phyloP scores from a whole-genome alignment of 1,140 invertebrate genomes.

The Lepidotrigona ventralis region DNA sequence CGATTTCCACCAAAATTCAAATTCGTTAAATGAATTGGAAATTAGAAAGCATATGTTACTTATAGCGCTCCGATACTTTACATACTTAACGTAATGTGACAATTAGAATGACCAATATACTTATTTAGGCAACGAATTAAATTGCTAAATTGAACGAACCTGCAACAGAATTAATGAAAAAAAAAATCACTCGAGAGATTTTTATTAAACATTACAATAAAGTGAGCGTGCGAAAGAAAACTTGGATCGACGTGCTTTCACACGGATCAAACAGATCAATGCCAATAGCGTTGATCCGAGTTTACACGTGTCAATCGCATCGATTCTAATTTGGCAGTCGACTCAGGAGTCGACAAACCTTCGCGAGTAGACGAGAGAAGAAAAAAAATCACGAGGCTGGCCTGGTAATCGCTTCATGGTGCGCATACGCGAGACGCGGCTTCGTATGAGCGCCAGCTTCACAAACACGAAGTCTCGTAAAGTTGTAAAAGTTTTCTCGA shows the following conservation, averaged over 20 bases:
- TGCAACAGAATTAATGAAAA: no score
- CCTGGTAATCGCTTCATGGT: conserved; percentile 10
- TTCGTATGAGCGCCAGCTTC: conserved; percentile 26
- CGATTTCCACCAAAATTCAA: no score
- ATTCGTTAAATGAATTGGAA: no score
- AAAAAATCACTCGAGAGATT: no score
- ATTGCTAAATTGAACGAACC: no score
- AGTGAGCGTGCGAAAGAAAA: not conserved
- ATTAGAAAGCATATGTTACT: no score
- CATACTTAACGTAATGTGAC: no score
- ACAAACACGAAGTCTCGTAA: not conserved
- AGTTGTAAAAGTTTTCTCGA: conserved; percentile 43
- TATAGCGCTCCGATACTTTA: no score
- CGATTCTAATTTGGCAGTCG: conserved; percentile 20
- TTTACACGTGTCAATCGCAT: conserved; percentile 13
- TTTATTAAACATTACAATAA: no score
- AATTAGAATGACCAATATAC: no score
- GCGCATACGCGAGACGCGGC: conserved; percentile 29
- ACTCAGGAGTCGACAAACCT: not conserved
- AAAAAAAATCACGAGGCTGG: conserved; percentile 35
- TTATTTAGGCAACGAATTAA: no score
- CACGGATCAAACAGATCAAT: not conserved
- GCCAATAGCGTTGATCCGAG: not conserved
- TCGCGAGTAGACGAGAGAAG: not conserved
- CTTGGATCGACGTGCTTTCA: not conserved